These are phyloP conservation scores for Aphaenogaster rudis DNA, from an alignment of 1,140 invertebrate species.

Conservation along the genomic window DNA sequence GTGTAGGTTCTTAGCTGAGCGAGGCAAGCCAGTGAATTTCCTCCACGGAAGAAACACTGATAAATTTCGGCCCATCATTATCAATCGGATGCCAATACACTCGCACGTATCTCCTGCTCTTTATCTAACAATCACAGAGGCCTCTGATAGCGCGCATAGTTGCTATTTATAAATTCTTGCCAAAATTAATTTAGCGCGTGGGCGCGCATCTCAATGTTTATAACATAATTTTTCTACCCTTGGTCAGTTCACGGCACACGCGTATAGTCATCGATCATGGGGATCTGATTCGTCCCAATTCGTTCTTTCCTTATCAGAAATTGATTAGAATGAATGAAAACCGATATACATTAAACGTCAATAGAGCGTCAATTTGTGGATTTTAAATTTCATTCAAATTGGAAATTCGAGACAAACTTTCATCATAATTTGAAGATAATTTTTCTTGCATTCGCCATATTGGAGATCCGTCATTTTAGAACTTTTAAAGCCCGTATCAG, in stretches of 20 bases:
- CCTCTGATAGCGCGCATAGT: conserved; percentile 1
- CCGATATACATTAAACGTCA: no score
- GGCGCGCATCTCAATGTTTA: not conserved
- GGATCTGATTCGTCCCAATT: not conserved
- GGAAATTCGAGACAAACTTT: no score
- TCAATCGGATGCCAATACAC: not conserved
- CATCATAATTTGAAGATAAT: no score
- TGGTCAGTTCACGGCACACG: no score
- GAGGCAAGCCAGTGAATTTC: not conserved
- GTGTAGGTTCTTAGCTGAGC: conserved; percentile 4
- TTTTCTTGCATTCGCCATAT: no score
- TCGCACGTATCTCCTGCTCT: not conserved
- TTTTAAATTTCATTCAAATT: no score
- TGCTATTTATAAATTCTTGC: conserved; percentile 28
- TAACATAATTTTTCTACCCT: not conserved
- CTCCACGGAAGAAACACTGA: not conserved
- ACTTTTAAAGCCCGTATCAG: no score
- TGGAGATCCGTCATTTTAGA: no score
- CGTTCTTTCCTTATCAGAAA: not conserved
- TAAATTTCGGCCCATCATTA: conserved; percentile 42
- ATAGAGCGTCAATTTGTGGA: no score
- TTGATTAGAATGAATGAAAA: no score
- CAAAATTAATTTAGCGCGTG: not conserved
- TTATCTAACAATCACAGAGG: conserved; percentile 18
- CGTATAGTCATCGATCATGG: not conserved